A percentile compares a stretch with the other conserved stretches of the same genome.
These are phyloP conservation scores for Parasteatoda tepidariorum DNA, from an alignment of 1,140 invertebrate species.

Conservation along the genomic window DNA sequence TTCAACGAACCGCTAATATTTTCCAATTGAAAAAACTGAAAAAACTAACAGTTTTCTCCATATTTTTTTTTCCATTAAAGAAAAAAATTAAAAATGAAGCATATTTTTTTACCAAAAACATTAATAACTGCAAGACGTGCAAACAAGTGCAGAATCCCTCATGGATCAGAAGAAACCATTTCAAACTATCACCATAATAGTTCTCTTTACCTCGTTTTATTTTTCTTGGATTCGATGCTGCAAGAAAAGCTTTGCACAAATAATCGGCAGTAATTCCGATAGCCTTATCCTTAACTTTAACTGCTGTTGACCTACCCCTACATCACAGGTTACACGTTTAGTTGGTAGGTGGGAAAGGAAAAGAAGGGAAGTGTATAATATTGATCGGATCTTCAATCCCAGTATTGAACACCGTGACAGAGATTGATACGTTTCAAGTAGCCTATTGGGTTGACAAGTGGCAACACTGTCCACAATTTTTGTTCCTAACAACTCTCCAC, in stretches of 20 bases:
- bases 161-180: no score
- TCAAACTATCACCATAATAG: no score
- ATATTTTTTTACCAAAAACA: no score
- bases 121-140: no score
- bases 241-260: neutral
- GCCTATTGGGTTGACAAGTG: neutral
- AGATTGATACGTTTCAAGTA: neutral
- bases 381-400: neutral
- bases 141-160: no score
- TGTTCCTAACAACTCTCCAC: neutral
- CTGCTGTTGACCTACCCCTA: neutral
- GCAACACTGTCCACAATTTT: neutral
- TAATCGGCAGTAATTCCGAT: neutral
- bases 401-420: neutral
- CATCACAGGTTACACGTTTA: neutral
- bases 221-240: no score
- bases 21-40: no score
- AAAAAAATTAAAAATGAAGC: no score
- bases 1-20: no score
- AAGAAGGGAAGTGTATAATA: neutral
- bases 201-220: no score
- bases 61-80: no score
- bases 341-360: neutral
- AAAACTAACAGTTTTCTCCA: no score
- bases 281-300: neutral